These are phyloP conservation scores for Hyla sarda DNA, from an alignment of 2,113 vertebrate genomes.

Conservation along the genomic window DNA sequence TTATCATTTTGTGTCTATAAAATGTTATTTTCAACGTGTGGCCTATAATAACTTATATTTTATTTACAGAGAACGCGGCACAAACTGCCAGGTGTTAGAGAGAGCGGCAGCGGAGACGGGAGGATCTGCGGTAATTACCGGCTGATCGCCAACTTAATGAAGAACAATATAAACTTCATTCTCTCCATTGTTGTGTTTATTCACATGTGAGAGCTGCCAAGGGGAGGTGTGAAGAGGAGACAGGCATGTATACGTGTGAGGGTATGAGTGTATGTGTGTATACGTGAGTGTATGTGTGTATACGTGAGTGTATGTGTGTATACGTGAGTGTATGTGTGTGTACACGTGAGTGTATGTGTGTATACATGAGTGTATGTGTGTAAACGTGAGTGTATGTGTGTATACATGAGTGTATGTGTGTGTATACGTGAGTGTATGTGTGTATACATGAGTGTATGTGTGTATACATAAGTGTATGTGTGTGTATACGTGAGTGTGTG, in stretches of 20 bases:
- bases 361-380: background rate
- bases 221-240: background rate
- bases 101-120: background rate
- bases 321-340: background rate
- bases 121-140: background rate
- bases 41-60: conserved; percentile 20
- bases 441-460: too few species aligned
- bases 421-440: too few species aligned
- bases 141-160: conserved; percentile 15
- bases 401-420: too few species aligned
- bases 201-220: background rate
- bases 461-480: too few species aligned
- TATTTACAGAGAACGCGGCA: conserved; percentile 23
- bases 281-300: background rate
- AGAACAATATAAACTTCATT: background rate
- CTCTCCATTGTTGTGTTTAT: conserved; percentile 13
- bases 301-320: background rate
- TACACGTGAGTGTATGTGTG: background rate
- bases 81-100: background rate
- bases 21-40: conserved; percentile 16
- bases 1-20: conserved; percentile 33
- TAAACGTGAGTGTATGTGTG: background rate
- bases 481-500: too few species aligned
- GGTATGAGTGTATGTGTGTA: background rate
- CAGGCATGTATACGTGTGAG: background rate